Evolutionary conservation across 2,888 invertebrate genomes (phyloP), one percentile per base, ranked within the genome.

Genomic region (Athalia cordata): DNA sequence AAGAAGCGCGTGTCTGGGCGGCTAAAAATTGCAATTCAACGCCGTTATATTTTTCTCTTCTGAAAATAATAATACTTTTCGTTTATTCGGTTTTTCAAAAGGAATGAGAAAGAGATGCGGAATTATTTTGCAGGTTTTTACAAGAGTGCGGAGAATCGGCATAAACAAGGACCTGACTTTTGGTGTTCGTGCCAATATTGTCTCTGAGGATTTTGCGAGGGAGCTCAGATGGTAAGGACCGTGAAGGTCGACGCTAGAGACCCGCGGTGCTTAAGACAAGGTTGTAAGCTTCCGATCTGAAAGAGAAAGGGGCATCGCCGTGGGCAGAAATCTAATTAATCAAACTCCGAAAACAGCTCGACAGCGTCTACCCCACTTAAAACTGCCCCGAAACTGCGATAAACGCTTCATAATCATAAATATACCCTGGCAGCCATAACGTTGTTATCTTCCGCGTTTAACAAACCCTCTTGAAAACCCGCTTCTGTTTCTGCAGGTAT

Each of bases 321-420:
- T 80, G 81, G 72, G 52, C 74, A 66, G 55, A 59, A 76, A 78
- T 80, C 82, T 83, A 85, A 85, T 84, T 85, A 84, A 85, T 85
- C 85, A 84, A 83, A 82, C 82, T 83, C 81, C 79, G 83, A 83
- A 83, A 84, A 83, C 82, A 83, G 83, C 81, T 82, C 82, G 84
- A 83, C 84, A 83, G 82, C 83, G 82, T 81, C 83, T 81, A 82
- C 81, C 83, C 81, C 80, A 84, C 84, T 83, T 82, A 82, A 78
- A 72, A 72, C 78, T 72, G 62, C 78, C 80, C 67, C 80, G 82
- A 80, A 83, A 82, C 82, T 82, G 81, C 82, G 81, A 83, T 82
- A 84, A 84, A 83, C 82, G 84, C 81, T 82, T 82, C 81, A 81
- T 83, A 84, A 83, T 83, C 82, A 80, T 81, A 84, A 82, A 83